phyloP scores from a whole-genome alignment of 2,797 vertebrate species.

The Phataginus tetradactyla region DNA sequence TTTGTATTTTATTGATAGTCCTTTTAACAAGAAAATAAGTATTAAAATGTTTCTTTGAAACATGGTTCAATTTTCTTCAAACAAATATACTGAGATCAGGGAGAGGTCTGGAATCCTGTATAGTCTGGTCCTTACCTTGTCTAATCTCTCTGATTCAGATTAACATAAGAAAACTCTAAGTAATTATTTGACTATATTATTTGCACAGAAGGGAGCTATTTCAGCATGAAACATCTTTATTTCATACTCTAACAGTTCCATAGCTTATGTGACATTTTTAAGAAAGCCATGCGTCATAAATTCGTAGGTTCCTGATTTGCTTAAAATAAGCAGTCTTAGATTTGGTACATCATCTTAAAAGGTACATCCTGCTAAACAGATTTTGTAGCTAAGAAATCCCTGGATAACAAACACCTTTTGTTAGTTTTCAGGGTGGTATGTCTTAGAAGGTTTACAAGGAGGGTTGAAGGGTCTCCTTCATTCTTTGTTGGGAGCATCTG shows the following conservation, averaged over 20 bases:
- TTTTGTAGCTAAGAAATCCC: not conserved
- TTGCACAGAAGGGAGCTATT: not conserved
- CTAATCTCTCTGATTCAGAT: not conserved
- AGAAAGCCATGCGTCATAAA: not conserved
- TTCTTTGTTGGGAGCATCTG: not conserved
- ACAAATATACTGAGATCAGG: not conserved
- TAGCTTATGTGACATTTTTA: not conserved
- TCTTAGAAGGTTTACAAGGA: not conserved
- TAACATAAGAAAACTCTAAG: not conserved
- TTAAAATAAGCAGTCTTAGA: not conserved
- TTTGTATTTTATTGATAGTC: not conserved
- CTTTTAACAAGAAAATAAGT: not conserved
- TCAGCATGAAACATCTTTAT: not conserved
- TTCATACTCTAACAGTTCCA: not conserved
- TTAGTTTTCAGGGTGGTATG: not conserved
- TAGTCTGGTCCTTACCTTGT: not conserved
- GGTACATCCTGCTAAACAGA: not conserved
- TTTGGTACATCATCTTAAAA: not conserved
- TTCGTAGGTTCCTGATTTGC: not conserved
- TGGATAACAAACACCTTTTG: not conserved
- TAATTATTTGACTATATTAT: not conserved
- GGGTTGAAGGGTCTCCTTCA: not conserved
- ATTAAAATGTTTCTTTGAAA: constrained; percentile 48
- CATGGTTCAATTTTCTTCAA: constrained; percentile 13
- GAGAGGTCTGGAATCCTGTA: not conserved